Evolutionary conservation across 2,113 vertebrate species (phyloP).

Genomic region (Neodontobutis hainanensis): DNA sequence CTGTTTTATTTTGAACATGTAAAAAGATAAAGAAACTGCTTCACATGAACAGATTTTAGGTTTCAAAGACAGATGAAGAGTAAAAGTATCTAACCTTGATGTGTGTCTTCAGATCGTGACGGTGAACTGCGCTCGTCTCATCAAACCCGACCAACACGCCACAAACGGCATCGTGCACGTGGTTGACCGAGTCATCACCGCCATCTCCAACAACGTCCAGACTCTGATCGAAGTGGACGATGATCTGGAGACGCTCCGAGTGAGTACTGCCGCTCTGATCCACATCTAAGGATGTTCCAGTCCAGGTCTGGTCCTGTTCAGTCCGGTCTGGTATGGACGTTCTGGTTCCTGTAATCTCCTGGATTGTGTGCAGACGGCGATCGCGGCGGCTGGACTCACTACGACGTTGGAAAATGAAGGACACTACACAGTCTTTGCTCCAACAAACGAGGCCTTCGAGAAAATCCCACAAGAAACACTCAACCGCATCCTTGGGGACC

Average conservation of each 20-base stretch:
- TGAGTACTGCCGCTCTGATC: slow-evolving; percentile 65
- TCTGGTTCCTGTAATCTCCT: background rate
- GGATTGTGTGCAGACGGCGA: slow-evolving; percentile 81
- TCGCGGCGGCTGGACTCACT: slow-evolving; percentile 89
- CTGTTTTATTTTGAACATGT: background rate
- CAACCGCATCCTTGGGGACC: slow-evolving; percentile 92
- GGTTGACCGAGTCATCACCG: slow-evolving; percentile 94
- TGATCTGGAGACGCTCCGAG: slow-evolving; percentile 88
- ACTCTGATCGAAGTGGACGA: slow-evolving; percentile 88
- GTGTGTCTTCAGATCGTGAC: slow-evolving; percentile 86
- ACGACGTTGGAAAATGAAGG: slow-evolving; percentile 84
- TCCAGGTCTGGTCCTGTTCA: too few relatives aligned
- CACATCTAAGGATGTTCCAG: too few relatives aligned
- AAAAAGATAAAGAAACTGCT: too few relatives aligned
- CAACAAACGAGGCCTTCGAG: slow-evolving; percentile 93
- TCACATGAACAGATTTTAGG: too few relatives aligned
- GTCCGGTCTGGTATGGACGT: too few relatives aligned
- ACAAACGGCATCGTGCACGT: slow-evolving; percentile 97
- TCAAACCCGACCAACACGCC: slow-evolving; percentile 95
- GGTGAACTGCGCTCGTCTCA: slow-evolving; percentile 94
- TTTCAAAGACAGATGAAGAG: background rate
- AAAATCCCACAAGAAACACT: slow-evolving; percentile 91
- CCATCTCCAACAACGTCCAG: slow-evolving; percentile 86
- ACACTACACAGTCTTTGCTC: slow-evolving; percentile 92
- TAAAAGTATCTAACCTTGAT: background rate